Conservation (phyloP, 2,113 vertebrate genomes). For the Spilogale gracilis region DNA sequence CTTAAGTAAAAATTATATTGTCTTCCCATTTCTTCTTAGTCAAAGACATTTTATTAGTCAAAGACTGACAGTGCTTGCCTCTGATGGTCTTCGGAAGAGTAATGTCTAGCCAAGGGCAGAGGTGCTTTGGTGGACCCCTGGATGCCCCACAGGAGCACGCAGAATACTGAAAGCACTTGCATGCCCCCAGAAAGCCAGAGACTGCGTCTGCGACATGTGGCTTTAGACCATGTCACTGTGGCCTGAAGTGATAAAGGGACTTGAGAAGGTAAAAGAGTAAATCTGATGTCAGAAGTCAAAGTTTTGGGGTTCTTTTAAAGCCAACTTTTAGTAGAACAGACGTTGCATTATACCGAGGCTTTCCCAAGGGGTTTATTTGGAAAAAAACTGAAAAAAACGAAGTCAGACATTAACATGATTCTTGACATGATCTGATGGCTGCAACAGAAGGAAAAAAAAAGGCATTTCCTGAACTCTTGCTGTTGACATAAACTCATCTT, state of each 20-base stretch:
- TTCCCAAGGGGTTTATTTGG: neutral
- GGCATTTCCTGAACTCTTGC: neutral
- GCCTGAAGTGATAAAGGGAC: neutral
- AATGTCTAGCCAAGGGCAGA: neutral
- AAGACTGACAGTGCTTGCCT: neutral
- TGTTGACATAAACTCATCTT: neutral
- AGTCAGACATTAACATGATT: neutral
- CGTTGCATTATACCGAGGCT: neutral
- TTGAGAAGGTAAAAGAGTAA: constrained; percentile 34
- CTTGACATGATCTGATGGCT: neutral
- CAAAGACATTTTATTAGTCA: constrained; percentile 2
- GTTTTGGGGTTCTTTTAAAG: neutral
- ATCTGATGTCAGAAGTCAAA: neutral
- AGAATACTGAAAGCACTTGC: neutral
- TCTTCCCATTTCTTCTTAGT: neutral
- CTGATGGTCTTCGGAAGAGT: neutral
- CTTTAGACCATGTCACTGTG: neutral
- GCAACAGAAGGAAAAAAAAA: neutral
- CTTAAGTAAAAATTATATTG: neutral
- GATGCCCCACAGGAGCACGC: neutral
- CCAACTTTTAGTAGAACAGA: neutral
- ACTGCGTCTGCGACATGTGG: neutral
- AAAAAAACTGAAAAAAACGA: neutral
- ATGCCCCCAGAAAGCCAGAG: neutral
- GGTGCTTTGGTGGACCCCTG: neutral